Conservation (phyloP, 2,113 vertebrate genomes). For the Oreochromis tanganicae region DNA sequence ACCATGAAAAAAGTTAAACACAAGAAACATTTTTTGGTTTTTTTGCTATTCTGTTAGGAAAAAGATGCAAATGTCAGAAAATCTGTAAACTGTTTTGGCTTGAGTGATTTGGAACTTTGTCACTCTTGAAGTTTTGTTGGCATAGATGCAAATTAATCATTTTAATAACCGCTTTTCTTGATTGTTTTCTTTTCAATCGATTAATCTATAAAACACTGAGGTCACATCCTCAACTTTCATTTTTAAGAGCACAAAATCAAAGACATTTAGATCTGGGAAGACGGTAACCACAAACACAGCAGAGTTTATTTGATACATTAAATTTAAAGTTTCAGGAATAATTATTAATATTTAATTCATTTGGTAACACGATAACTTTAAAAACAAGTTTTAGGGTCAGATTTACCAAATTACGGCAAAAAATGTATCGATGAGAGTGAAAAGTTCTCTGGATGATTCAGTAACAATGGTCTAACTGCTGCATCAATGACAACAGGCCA, state of each 20-base stretch:
- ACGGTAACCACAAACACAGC: background rate
- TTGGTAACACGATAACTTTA: background rate
- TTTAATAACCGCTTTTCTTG: background rate
- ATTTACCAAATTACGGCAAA: background rate
- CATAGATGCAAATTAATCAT: background rate
- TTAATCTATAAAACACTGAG: background rate
- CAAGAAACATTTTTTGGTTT: background rate
- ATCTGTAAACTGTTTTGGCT: accelerated
- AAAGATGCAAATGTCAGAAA: background rate
- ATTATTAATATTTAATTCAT: background rate
- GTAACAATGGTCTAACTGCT: background rate
- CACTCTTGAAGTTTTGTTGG: background rate
- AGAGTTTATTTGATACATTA: background rate
- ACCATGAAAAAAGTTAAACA: background rate
- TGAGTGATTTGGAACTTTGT: background rate
- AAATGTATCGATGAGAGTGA: background rate
- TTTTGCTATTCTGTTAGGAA: background rate
- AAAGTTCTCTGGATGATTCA: background rate
- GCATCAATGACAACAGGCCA: background rate
- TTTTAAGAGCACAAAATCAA: background rate
- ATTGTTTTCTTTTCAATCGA: background rate
- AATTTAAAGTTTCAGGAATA: background rate
- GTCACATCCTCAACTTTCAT: background rate
- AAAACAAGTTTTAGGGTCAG: background rate
- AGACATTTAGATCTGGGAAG: background rate